Base-by-base conservation (phyloP, 2,888 invertebrate species). In the Molanna angustata region DNA sequence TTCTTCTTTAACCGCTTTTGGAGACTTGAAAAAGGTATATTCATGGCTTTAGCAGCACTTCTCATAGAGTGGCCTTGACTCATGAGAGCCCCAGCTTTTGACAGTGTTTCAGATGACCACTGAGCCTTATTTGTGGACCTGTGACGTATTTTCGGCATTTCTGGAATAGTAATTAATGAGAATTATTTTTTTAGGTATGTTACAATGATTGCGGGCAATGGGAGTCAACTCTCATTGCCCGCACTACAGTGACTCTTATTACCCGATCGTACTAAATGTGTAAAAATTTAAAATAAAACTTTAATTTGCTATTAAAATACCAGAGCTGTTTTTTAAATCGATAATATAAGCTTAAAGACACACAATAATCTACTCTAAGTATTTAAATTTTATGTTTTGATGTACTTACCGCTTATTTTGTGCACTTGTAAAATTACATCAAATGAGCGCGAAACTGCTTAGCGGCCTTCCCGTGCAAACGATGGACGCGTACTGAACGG, bases 231-330 rank as follows among this genome's bases (percentile, higher is more conserved):
- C 7, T 9, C 35, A 9, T n/a, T 35, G 35, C 6, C 13, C 13
- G 35, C 35, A 4, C 35, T 9, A 4, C 6, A 35, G 7, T 35
- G 13, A 4, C 6, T n/a, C 6, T 35, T 35, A 35, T 35, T 35
- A 35, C 7, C 6, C 6, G 13, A 35, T 9, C 6, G 13, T 9
- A 35, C 13, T n/a, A 35, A 35, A 35, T 35, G 27, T 27, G 27
- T 27, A 27, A 27, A 35, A 35, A 35, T 9, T 35, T 9, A 35
- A 35, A 35, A 35, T 35, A n/a, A 35, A 35, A 35, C 13, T 35
- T 9, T 35, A 9, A 35, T 35, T 13, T 27, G 35, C 35, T 9
- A 35, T 35, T 6, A 4, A 35, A 35, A n/a, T 35, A 9, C 4
- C 35, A 35, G 7, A 35, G 4, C 35, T 9, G 7, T 35, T 9